Conservation (phyloP, 1,140 invertebrate species). For the Trichonephila clavipes region DNA sequence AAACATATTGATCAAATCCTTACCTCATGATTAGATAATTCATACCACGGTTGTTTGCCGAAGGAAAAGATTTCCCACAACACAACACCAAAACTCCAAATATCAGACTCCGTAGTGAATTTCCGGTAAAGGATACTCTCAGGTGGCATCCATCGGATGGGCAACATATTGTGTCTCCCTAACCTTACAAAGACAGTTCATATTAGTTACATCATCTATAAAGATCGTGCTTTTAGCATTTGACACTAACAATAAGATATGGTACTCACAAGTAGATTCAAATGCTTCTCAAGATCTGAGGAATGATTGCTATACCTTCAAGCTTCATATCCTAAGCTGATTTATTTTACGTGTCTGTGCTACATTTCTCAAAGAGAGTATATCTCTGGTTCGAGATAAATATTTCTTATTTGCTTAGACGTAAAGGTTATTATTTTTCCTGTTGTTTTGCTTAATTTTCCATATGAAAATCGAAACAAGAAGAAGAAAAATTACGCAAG, state of each 20-base stretch:
- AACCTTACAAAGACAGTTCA: constrained; percentile 79
- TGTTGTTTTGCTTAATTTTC: no score
- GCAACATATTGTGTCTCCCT: constrained; percentile 81
- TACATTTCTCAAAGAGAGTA: background rate
- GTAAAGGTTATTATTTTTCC: no score
- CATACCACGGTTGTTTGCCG: constrained; percentile 80
- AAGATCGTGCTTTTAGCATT: background rate
- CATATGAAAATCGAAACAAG: no score
- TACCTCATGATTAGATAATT: constrained; percentile 82
- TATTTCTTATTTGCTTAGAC: no score
- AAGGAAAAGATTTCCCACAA: constrained; percentile 82
- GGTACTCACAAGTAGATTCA: background rate
- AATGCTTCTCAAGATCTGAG: background rate
- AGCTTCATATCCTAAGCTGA: background rate
- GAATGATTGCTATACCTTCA: background rate
- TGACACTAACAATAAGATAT: background rate
- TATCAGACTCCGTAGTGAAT: constrained; percentile 82
- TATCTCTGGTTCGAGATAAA: background rate
- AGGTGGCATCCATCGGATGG: constrained; percentile 83
- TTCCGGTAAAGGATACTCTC: constrained; percentile 82
- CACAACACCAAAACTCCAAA: constrained; percentile 83
- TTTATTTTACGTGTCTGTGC: background rate
- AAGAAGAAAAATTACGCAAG: no score
- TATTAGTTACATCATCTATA: background rate
- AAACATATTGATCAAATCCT: background rate